Base-by-base conservation (phyloP, 2,113 vertebrate genomes). In the Colinus virginianus region DNA sequence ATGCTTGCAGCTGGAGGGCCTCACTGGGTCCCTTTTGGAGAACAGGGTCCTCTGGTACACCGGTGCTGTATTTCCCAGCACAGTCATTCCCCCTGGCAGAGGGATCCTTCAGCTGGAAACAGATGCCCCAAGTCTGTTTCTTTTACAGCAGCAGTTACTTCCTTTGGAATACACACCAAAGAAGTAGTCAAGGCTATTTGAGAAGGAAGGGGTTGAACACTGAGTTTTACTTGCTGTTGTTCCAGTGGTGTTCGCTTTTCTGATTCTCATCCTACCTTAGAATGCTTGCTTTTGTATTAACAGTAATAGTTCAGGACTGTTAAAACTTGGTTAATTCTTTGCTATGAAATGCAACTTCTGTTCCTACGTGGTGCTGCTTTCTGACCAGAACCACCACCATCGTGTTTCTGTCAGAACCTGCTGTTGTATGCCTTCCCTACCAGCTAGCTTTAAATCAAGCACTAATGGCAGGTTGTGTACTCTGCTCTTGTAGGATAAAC, bases 101-200 rank as follows among this genome's bases (percentile, higher is more conserved):
- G 40, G 34, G 51, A 16, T 45, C 21, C 51, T 38, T 23, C 4
- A 19, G 36, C 78, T 48, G 32, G 72, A 9, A 46, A 4, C 10
- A 10, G 1, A 11, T 18, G 48, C 49, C 38, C 42, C 1, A 1
- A 22, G 32, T 6, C 18, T 4, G 1, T 21, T n/a, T 34, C 45
- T 43, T 15, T 3, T 32, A 0, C 11, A 49, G 69, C 83, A 66
- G 87, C 69, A 51, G 34, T 58, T 59, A 2, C 38, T 7, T 12
- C 1, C 72, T 21, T 30, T 6, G n/a, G 62, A 18, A 21, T 16
- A 2, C 17, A 2, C 22, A 5, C 38, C 14, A 42, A 72, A 34
- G 1, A 3, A 0, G 1, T 7, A 0, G 4, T 2, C 3, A 4
- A 42, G 48, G 68, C 59, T 4, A 5, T 28, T 61, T 19, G 36